These are phyloP conservation scores for crab-eating macaque (Macaca fascicularis) DNA, from an alignment of 2,113 vertebrate genomes.

Conservation along the genomic window DNA sequence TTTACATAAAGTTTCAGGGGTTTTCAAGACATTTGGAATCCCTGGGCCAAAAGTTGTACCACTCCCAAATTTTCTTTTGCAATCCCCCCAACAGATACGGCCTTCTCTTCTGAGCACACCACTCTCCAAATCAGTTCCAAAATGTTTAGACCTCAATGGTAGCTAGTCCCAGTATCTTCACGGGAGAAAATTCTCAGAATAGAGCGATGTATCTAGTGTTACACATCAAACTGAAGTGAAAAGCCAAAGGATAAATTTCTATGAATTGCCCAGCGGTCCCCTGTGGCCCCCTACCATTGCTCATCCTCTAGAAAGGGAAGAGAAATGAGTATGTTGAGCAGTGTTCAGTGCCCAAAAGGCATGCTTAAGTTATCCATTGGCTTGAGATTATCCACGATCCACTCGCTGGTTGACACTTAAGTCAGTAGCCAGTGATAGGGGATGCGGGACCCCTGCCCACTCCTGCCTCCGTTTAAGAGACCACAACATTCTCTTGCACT, in stretches of 20 bases:
- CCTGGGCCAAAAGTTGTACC: background rate
- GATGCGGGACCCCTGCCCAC: background rate
- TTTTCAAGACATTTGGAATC: constrained; percentile 7
- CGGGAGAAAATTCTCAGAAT: background rate
- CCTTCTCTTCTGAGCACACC: background rate
- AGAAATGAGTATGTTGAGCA: background rate
- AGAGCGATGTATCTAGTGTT: background rate
- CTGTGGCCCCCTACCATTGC: background rate
- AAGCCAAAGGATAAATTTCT: constrained; percentile 13
- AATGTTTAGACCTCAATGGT: background rate
- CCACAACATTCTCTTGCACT: constrained; percentile 29
- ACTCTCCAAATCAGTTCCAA: background rate
- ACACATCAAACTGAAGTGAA: constrained; percentile 10
- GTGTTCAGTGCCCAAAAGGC: constrained; percentile 1
- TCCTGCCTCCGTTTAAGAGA: background rate
- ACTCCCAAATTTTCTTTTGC: background rate
- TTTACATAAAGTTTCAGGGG: background rate
- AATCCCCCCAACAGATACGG: background rate
- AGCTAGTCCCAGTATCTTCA: background rate
- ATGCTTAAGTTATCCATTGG: constrained; percentile 54
- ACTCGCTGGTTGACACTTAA: constrained; percentile 45
- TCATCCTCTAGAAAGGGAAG: background rate
- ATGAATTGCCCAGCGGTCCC: background rate
- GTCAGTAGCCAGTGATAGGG: background rate
- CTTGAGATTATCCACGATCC: background rate